Base-by-base conservation (phyloP, 2,113 vertebrate species). In the Plecotus auritus region DNA sequence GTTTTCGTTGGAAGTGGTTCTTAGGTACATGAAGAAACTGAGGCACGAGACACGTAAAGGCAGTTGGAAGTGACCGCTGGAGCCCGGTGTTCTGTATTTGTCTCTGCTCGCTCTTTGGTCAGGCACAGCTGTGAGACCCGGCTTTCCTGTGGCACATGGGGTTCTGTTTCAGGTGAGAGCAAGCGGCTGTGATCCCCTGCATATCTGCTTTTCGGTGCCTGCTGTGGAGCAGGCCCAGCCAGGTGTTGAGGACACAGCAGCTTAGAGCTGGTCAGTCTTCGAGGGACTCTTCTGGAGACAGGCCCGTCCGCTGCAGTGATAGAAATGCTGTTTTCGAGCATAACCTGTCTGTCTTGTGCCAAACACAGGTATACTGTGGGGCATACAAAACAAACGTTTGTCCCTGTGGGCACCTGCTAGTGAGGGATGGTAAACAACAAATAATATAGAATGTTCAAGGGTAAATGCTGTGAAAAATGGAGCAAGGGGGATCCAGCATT, bases 151-250 rank as follows among this genome's bases (percentile, higher is more conserved):
- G 20, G 84, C 69, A 22, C 54, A 47, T 22, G 85, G 59, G 30
- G 45, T 94, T 95, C 61, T 93, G 70, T 91, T 94, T 97, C 78
- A 96, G 90, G 88, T 95, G 96, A 88, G 96, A 92, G 64, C 78
- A 96, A 90, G 59, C 74, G 42, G 17, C 8, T 92, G 7, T 88
- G 59, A 92, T 84, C 88, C 88, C 37, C 82, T 92, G 73, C 92
- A 72, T 90, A 22, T 86, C 64, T 95, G 42, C 56, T 7, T 40
- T 73, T 88, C 81, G 67, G 47, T 93, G 12, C 81, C 35, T 40
- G 11, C 77, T 93, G 2, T 72, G 80, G 32, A 23, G 73, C 40
- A 73, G 67, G 76, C 54, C 70, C 49, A 82, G 45, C 54, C 90
- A 92, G 93, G 90, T 95, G 91, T 90, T 93, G 72, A 89, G 59